Evolutionary conservation across 64 coral and sea anemone genomes (phyloP).

Genomic region (Actinia equina): DNA sequence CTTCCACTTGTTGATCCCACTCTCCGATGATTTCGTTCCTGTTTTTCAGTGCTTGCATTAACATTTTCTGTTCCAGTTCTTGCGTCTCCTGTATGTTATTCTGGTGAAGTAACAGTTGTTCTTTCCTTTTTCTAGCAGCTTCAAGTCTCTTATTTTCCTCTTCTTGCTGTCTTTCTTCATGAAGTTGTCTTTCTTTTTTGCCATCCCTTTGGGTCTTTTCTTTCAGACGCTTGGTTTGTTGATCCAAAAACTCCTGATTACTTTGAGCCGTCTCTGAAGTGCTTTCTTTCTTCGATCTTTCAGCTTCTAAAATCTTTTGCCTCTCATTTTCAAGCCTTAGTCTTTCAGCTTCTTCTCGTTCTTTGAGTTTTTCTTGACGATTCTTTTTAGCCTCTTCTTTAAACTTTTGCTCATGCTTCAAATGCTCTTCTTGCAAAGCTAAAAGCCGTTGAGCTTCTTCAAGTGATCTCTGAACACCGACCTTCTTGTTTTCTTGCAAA

Average conservation of each 20-base stretch:
- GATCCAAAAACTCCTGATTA: constrained; percentile 4
- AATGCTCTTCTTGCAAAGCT: constrained; percentile 1
- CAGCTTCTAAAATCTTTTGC: background rate
- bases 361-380: background rate
- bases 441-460: constrained; percentile 14
- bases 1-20: background rate
- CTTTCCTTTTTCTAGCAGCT: background rate
- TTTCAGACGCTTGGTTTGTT: background rate
- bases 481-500: constrained; percentile 15
- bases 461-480: background rate
- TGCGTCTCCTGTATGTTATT: background rate
- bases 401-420: constrained; percentile 6
- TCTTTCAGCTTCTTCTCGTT: background rate
- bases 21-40: constrained; percentile 18
- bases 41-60: background rate
- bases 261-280: background rate
- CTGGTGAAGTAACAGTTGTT: background rate
- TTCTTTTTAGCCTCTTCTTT: constrained; percentile 7
- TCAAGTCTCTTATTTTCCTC: constrained; percentile 7
- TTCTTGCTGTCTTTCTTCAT: background rate
- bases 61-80: background rate
- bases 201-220: constrained; percentile 18
- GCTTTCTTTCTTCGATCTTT: background rate
- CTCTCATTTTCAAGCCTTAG: background rate
- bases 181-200: constrained; percentile 10